phyloP scores from a whole-genome alignment of 2,113 vertebrate species.

The Chroicocephalus ridibundus region DNA sequence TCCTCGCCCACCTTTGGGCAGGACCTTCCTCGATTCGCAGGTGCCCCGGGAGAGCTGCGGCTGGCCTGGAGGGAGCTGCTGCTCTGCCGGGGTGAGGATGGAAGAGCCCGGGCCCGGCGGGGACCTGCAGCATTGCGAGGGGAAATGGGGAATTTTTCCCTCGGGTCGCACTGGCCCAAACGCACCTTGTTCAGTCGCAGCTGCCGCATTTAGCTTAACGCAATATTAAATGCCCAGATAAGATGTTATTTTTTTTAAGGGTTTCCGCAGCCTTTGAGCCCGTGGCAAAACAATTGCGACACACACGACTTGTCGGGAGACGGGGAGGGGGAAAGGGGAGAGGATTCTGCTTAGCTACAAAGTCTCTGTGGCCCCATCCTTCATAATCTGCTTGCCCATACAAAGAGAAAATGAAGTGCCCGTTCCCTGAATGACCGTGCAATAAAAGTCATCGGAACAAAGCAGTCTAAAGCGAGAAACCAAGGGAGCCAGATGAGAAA shows the following conservation, averaged over 20 bases:
- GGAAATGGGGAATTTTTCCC: not conserved
- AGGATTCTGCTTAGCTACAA: not conserved
- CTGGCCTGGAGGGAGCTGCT: not conserved
- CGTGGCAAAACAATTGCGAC: not conserved
- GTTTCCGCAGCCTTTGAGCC: not conserved
- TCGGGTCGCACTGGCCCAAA: not conserved
- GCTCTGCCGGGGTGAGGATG: not conserved
- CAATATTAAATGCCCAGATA: not conserved
- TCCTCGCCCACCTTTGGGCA: not conserved
- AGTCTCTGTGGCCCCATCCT: constrained; percentile 37
- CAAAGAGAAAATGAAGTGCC: constrained; percentile 50
- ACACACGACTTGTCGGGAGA: not conserved
- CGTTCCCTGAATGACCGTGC: constrained; percentile 49
- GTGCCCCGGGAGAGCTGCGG: not conserved
- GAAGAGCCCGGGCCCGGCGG: not conserved
- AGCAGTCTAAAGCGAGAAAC: constrained; percentile 54
- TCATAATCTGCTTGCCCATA: constrained; percentile 54
- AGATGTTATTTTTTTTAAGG: too few species aligned
- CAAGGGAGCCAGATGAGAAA: constrained; percentile 89
- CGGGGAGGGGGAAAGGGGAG: not conserved
- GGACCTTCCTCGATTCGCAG: not conserved
- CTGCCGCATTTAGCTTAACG: not conserved
- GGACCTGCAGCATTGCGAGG: not conserved
- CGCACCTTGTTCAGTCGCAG: not conserved
- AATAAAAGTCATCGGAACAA: constrained; percentile 70